phyloP scores from a whole-genome alignment of 1,140 invertebrate genomes.

The Lordiphosa mommai region DNA sequence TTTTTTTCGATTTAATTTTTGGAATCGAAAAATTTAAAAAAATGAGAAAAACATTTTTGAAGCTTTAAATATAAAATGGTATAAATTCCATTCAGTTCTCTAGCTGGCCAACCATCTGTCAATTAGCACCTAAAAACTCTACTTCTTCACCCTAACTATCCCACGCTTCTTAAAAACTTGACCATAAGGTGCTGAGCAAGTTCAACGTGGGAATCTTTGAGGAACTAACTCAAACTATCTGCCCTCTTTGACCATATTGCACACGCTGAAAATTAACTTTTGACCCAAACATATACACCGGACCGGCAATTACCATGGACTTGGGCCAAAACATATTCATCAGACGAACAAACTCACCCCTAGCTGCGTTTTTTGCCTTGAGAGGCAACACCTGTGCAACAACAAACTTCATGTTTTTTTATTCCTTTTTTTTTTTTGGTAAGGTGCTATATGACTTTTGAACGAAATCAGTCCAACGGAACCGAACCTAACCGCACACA shows the following conservation, averaged over 20 bases:
- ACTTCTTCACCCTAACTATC: conserved; percentile 9
- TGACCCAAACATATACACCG: conserved; percentile 46
- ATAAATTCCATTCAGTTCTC: too few species aligned
- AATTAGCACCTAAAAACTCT: neutral
- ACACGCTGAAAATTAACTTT: conserved; percentile 69
- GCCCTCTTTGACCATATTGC: conserved; percentile 50
- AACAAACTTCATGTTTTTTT: neutral
- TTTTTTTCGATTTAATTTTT: too few species aligned
- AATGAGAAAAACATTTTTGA: too few species aligned
- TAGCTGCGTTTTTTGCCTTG: conserved; percentile 33
- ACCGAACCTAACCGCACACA: conserved; percentile 38
- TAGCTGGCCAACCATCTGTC: too few species aligned
- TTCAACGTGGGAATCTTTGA: conserved; percentile 67
- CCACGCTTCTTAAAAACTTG: conserved; percentile 32
- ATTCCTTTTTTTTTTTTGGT: neutral
- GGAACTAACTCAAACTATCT: conserved; percentile 2
- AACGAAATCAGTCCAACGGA: conserved; percentile 70
- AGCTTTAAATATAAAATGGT: too few species aligned
- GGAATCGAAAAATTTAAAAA: too few species aligned
- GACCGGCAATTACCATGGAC: conserved; percentile 53
- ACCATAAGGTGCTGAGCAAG: conserved; percentile 22
- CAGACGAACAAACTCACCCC: conserved; percentile 31
- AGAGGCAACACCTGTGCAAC: conserved; percentile 70
- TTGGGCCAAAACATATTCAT: conserved; percentile 31
- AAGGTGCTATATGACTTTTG: conserved; percentile 72